Evolutionary conservation across 2,113 vertebrate genomes (phyloP).

Genomic region (Coryphaenoides rupestris): DNA sequence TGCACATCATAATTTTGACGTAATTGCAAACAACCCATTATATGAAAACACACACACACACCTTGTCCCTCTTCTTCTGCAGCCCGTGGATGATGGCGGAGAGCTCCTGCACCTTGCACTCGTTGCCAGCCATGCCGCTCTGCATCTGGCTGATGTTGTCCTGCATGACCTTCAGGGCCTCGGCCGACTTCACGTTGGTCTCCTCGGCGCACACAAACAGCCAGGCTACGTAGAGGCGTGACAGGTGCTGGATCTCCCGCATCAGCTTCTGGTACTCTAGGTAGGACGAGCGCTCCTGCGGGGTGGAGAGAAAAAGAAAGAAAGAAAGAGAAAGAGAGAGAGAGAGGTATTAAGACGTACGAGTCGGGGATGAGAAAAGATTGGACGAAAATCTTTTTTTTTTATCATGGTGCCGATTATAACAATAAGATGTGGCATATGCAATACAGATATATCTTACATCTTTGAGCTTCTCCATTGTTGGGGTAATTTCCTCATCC

Average conservation of each 20-base stretch:
- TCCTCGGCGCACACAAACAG: conserved; percentile 86
- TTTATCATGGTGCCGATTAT: background rate
- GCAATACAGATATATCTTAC: conserved; percentile 53
- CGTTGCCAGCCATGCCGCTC: conserved; percentile 73
- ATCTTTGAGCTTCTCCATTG: conserved; percentile 88
- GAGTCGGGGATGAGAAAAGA: background rate
- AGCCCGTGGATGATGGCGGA: conserved; percentile 77
- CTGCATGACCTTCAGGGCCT: conserved; percentile 79
- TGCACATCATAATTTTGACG: too few species aligned
- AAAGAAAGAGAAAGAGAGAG: too few species aligned
- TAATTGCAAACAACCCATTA: too few species aligned
- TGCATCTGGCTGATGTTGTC: conserved; percentile 70
- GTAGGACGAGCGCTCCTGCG: conserved; percentile 83
- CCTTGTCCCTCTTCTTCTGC: conserved; percentile 83
- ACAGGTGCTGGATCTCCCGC: conserved; percentile 83
- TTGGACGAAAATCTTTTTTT: background rate
- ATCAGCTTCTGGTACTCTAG: conserved; percentile 90
- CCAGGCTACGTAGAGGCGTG: conserved; percentile 81
- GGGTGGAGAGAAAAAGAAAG: too few species aligned
- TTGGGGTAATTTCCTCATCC: conserved; percentile 90
- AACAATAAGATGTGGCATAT: background rate
- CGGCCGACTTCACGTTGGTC: conserved; percentile 74
- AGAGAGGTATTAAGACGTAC: too few species aligned
- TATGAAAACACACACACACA: conserved; percentile 49
- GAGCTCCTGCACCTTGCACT: conserved; percentile 76